These are phyloP conservation scores for Cheumatopsyche charites DNA, from an alignment of 1,140 invertebrate genomes.

Conservation along the genomic window DNA sequence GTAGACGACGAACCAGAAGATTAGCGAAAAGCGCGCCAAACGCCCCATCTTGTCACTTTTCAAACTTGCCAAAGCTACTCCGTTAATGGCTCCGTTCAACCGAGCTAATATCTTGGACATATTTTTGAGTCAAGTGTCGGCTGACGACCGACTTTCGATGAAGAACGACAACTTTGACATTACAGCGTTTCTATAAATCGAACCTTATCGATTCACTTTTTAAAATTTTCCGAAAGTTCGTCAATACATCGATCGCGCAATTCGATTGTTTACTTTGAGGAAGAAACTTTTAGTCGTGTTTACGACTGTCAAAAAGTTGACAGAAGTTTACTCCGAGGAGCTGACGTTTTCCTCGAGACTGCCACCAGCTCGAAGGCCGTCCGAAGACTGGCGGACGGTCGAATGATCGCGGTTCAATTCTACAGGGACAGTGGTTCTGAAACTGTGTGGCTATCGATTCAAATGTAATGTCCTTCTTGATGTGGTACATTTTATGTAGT, in stretches of 20 bases:
- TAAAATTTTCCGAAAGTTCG: no score
- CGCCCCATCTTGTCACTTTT: conserved; percentile 26
- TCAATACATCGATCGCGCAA: no score
- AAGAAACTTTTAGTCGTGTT: conserved; percentile 8
- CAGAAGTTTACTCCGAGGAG: conserved; percentile 10
- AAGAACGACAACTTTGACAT: background rate
- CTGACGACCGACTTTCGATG: background rate
- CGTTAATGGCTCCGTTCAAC: background rate
- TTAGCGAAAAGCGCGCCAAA: conserved; percentile 12
- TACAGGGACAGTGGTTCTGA: background rate
- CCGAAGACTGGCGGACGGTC: conserved; percentile 29
- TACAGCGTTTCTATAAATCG: background rate
- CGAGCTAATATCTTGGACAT: background rate
- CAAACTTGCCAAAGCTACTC: background rate
- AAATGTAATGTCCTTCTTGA: background rate
- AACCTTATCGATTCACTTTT: background rate
- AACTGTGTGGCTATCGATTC: conserved; percentile 21
- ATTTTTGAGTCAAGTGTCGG: conserved; percentile 9
- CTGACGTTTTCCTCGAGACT: background rate
- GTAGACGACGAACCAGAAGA: no score
- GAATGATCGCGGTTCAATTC: background rate
- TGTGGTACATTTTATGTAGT: no score
- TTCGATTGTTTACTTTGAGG: background rate
- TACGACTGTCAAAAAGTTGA: conserved; percentile 24
- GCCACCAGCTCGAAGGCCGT: conserved; percentile 26